These are phyloP conservation scores for Cremastinae sp. DNA, from an alignment of 2,888 invertebrate species.

Conservation along the genomic window DNA sequence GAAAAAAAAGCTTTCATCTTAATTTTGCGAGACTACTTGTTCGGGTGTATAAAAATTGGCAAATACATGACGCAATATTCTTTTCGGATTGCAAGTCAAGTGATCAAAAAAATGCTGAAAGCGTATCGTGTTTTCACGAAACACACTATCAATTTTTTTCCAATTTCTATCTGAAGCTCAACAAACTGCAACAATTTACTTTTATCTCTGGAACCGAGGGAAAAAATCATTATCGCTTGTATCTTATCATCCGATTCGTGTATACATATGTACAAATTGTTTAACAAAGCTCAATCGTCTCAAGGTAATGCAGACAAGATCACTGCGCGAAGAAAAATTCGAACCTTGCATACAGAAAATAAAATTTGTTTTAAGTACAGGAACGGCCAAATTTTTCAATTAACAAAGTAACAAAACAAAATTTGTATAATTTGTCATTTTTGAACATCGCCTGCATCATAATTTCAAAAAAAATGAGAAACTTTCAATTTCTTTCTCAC, in stretches of 20 bases:
- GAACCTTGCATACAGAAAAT: not conserved
- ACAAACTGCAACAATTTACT: slow-evolving; percentile 3
- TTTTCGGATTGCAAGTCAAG: not conserved
- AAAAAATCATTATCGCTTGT: slow-evolving; percentile 3
- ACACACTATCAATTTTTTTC: not conserved
- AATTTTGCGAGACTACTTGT: slow-evolving; percentile 42
- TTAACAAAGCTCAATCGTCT: slow-evolving; percentile 4
- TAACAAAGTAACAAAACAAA: too few relatives aligned
- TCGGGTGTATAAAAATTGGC: not conserved
- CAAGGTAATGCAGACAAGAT: slow-evolving; percentile 34
- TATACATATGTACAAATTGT: not conserved
- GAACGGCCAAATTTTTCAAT: too few relatives aligned
- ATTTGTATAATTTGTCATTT: too few relatives aligned
- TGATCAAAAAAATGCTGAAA: not conserved
- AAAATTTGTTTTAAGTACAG: not conserved
- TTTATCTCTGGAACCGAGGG: slow-evolving; percentile 18
- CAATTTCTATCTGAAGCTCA: slow-evolving; percentile 14
- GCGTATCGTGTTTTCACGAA: too few relatives aligned
- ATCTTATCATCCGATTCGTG: slow-evolving; percentile 28
- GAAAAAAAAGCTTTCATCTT: not conserved
- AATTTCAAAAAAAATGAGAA: too few relatives aligned
- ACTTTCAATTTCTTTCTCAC: too few relatives aligned
- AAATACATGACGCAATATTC: not conserved
- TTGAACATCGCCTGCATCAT: too few relatives aligned
- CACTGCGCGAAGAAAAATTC: not conserved